Evolutionary conservation across 2,797 vertebrate genomes (phyloP).

Genomic region (Myiotriccus ornatus): DNA sequence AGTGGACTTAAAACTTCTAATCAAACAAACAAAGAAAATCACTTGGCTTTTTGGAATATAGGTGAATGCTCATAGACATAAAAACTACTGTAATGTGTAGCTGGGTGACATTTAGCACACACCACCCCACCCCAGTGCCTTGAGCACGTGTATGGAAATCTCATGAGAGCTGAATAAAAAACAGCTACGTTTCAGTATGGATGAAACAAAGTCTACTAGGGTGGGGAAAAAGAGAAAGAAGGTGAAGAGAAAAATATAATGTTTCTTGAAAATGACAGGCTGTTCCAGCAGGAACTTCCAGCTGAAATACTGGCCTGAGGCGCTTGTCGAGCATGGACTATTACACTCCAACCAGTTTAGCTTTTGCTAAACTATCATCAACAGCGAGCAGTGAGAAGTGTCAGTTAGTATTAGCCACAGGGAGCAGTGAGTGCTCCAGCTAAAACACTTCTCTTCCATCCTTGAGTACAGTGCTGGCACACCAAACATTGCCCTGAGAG

Average conservation of each 20-base stretch:
- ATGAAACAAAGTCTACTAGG: background rate
- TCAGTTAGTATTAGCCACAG: background rate
- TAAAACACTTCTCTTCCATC: background rate
- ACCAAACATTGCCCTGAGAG: background rate
- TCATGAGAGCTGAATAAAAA: background rate
- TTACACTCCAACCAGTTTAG: background rate
- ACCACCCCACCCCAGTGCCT: background rate
- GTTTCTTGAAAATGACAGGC: conserved; percentile 1
- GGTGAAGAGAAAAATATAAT: background rate
- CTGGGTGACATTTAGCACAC: background rate
- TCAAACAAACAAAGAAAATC: background rate
- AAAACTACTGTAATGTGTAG: background rate
- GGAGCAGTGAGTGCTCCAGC: background rate
- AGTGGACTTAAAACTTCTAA: background rate
- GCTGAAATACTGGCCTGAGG: background rate
- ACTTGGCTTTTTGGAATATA: background rate
- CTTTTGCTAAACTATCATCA: background rate
- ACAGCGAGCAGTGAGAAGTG: background rate
- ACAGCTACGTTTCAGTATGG: background rate
- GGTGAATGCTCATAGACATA: background rate
- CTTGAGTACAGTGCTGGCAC: background rate
- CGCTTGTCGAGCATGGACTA: background rate
- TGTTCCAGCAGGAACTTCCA: background rate
- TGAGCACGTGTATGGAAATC: background rate
- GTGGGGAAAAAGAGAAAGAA: background rate